Conservation (phyloP, 2,113 vertebrate genomes). For the Tympanuchus pallidicinctus region DNA sequence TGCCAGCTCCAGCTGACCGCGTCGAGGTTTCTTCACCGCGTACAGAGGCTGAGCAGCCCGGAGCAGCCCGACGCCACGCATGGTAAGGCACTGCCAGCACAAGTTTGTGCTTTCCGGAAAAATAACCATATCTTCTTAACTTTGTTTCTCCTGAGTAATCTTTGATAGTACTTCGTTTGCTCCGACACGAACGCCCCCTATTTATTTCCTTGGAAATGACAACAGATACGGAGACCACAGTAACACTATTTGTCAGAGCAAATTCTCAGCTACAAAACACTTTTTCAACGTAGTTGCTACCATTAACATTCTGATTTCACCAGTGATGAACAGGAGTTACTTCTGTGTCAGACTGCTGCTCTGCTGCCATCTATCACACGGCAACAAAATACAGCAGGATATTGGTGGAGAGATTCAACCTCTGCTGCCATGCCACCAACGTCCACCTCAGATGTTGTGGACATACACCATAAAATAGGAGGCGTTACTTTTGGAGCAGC, state of each 20-base stretch:
- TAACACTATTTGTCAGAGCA: no score
- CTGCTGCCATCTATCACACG: no score
- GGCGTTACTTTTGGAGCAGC: no score
- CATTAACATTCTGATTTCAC: no score
- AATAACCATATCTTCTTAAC: neutral
- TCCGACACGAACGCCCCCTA: neutral
- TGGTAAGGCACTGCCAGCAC: constrained; percentile 71
- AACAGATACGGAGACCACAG: no score
- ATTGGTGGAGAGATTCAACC: neutral
- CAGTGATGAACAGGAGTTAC: no score
- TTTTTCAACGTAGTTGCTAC: no score
- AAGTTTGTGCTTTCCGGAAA: neutral
- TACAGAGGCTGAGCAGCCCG: constrained; percentile 28
- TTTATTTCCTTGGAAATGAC: neutral
- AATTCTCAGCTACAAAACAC: no score
- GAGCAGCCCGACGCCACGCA: constrained; percentile 40
- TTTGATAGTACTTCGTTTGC: neutral
- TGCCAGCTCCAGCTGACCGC: constrained; percentile 63
- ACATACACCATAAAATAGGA: no score
- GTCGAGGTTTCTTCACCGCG: constrained; percentile 76
- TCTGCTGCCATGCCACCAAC: neutral
- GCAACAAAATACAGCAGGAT: neutral
- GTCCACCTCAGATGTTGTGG: neutral
- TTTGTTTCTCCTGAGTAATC: neutral
- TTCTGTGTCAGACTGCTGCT: no score